Evolutionary conservation across 2,113 vertebrate genomes (phyloP), one percentile per base, ranked within the genome.

Genomic region (Sciurus niger): DNA sequence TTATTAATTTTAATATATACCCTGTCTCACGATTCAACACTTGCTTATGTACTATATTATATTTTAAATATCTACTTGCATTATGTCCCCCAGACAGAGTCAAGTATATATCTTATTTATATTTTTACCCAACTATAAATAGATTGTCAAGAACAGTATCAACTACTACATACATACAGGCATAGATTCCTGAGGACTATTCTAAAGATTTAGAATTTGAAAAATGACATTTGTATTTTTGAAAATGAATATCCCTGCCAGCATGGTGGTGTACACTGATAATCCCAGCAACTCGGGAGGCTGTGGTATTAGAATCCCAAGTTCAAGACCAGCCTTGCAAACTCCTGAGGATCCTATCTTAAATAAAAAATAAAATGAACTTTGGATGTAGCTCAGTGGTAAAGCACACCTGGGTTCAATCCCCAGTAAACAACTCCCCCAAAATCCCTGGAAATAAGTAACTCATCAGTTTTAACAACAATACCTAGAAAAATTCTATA

Each of bases 401-500:
- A 67, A 13, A 67, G 30, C 12, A 30, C 65, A 7, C 30, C 65
- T 67, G 30, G 65, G 25, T 32, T 32, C 28, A 32, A 67, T 67
- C 12, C 30, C 28, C 65, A 67, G 65, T 32, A 58, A 58, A 58
- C 20, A 58, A 58, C 7, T 58, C 20, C 55, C 55, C 7, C 6
- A 18, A 58, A 58, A 58, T 58, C 55, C 55, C 55, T 37, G 25
- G 30, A 90, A 89, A 67, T 90, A 53, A 82, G 85, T 22, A 85
- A 83, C 43, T 78, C 68, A 93, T 80, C 11, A 11, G 28, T 46
- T 84, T 94, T 58, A 85, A 90, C 60, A 94, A 16, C 37, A 84
- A 55, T 8, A 92, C 32, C 63, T 87, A 96, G 88, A 93, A 96
- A 96, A 93, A 88, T 51, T 82, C 20, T 93, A 34, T 34, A 82